Evolutionary conservation across 1,140 invertebrate species (phyloP).

Genomic region (Plodia interpunctella): DNA sequence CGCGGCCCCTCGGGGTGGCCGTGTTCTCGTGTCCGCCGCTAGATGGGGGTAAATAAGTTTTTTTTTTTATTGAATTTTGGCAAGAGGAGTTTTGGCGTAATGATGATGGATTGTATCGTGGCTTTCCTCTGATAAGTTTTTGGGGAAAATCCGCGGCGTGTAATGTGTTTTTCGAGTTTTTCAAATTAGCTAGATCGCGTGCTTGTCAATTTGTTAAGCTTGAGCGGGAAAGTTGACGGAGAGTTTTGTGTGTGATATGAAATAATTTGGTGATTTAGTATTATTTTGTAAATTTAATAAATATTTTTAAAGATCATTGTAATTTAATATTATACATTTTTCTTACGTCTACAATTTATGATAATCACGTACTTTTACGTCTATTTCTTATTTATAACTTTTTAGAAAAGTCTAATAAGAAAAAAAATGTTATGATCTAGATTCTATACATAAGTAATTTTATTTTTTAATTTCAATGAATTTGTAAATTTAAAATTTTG

Average conservation of each 20-base stretch:
- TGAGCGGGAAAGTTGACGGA: constrained; percentile 13
- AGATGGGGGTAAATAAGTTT: constrained; percentile 69
- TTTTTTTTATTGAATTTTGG: constrained; percentile 72
- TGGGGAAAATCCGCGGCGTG: constrained; percentile 54
- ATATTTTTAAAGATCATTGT: too few relatives aligned
- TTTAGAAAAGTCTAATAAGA: too few relatives aligned
- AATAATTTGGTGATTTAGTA: background rate
- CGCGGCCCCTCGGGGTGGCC: constrained; percentile 37
- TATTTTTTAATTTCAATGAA: too few relatives aligned
- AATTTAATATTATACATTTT: too few relatives aligned
- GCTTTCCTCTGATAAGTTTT: constrained; percentile 71
- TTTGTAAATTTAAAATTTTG: too few relatives aligned
- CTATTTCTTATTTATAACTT: too few relatives aligned
- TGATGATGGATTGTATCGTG: constrained; percentile 73
- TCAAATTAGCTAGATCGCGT: constrained; percentile 51
- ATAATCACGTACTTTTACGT: too few relatives aligned
- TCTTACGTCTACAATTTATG: too few relatives aligned
- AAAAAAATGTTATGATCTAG: too few relatives aligned
- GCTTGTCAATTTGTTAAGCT: constrained; percentile 39
- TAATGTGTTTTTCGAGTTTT: constrained; percentile 67
- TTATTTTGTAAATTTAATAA: too few relatives aligned
- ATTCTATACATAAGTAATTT: too few relatives aligned
- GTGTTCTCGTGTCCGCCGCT: constrained; percentile 50
- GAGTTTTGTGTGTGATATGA: background rate
- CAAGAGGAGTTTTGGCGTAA: constrained; percentile 66